Base-by-base conservation (phyloP, 1,140 invertebrate genomes). In the Mercenaria mercenaria region DNA sequence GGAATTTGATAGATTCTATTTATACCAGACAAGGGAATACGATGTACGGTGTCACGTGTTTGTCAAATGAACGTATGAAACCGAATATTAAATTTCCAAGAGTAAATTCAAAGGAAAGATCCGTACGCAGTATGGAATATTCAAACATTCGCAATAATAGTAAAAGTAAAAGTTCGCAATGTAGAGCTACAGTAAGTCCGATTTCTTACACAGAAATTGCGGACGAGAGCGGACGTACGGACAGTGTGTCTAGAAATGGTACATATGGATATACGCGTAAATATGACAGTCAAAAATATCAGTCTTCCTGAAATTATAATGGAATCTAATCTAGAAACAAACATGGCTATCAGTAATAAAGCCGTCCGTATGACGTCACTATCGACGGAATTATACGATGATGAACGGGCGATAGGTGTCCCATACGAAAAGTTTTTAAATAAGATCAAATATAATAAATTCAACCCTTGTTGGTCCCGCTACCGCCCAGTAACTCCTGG, bases 361-460 rank as follows among this genome's bases (percentile, higher is more conserved):
- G 29, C n/a, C 10, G 29, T 34, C 18, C 56, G 52, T 61, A 39
- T 34, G n/a, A 52, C 23, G 47, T 43, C n/a, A 37, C 34, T 26
- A 32, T 10, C 52, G 0, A 47, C 87, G 76, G 77, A 72, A 29
- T 26, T 32, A 15, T 56, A 47, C 69, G 87, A 82, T 26, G 80
- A 89, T 77, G 72, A 83, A 47, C 80, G 80, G 32, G 37, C 61
- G 52, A 34, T 83, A 18, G 80, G 69, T 26, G 80, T 72, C 4
- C 81, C 88, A 39, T 83, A 89, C 64, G 88, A 89, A 47, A 79
- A 83, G 1, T 84, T 59, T 52, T 59, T 89, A n/a, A 89, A 84
- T 23, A 11, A 32, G 8, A 26, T 11, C 8, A 56, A 47, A n/a
- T 82, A 29, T 26, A 83, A 59, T 72, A 26, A 29, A 64, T 77